phyloP scores from a whole-genome alignment of 2,113 vertebrate genomes.

The Callaeas wilsoni region DNA sequence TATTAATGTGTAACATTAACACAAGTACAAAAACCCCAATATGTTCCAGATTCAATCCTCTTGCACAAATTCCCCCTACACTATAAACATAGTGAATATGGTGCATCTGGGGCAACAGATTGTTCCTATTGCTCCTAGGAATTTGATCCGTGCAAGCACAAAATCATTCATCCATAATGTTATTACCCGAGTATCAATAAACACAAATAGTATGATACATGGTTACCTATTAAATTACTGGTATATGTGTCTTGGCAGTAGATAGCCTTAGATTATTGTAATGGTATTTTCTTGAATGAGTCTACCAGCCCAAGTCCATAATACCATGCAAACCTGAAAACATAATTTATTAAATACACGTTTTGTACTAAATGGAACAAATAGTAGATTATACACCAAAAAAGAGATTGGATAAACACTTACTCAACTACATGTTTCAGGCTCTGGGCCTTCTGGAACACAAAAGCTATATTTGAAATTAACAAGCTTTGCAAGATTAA shows the following conservation, averaged over 20 bases:
- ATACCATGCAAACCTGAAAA: not conserved
- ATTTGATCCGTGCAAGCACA: not conserved
- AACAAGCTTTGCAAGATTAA: not conserved
- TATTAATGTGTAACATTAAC: not conserved
- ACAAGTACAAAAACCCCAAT: not conserved
- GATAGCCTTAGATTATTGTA: not conserved
- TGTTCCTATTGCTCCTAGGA: not conserved
- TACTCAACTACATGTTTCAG: not conserved
- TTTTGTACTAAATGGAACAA: not conserved
- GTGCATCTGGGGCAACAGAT: not conserved
- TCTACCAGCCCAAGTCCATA: not conserved
- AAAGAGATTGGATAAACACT: not conserved
- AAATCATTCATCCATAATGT: not conserved
- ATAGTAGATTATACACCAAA: not conserved
- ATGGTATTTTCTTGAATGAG: not conserved
- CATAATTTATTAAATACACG: not conserved
- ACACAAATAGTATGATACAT: not conserved
- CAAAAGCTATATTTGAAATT: not conserved
- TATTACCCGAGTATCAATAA: not conserved
- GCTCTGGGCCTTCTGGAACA: not conserved
- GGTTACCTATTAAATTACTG: not conserved
- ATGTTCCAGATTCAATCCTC: not conserved
- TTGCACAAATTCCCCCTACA: not conserved
- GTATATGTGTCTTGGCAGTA: not conserved
- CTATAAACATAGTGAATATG: not conserved